A percentile compares a stretch with the other conserved stretches of the same genome.
Evolutionary conservation across 2,888 invertebrate genomes (phyloP).

Genomic region (Drosophila gaucha): DNA sequence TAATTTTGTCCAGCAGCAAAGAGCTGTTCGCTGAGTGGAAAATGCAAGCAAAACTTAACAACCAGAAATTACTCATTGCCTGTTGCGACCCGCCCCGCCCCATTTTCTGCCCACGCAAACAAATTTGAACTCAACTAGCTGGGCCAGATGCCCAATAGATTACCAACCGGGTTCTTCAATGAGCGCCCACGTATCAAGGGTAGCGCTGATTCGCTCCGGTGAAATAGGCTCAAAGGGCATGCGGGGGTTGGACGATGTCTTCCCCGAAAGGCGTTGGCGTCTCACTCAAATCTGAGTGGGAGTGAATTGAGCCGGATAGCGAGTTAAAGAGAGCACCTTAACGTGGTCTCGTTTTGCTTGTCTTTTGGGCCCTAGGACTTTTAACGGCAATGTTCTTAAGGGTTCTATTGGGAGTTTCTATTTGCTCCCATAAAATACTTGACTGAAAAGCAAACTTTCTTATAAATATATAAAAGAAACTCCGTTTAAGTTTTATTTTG

Average conservation of each 20-base stretch:
- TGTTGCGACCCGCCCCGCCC: conserved; percentile 28
- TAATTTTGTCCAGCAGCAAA: conserved; percentile 19
- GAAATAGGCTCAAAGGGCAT: conserved; percentile 24
- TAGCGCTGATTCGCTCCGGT: conserved; percentile 68
- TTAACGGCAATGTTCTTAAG: conserved; percentile 12
- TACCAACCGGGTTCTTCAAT: conserved; percentile 39
- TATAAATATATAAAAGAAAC: neutral
- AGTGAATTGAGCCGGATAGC: neutral
- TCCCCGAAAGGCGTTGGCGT: conserved; percentile 35
- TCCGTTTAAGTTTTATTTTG: neutral
- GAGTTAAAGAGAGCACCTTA: conserved; percentile 9
- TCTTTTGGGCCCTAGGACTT: conserved; percentile 3
- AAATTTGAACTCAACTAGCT: neutral
- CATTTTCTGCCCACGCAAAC: conserved; percentile 43
- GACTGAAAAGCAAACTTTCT: too few relatives aligned
- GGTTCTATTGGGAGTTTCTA: conserved; percentile 9
- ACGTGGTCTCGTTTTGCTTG: conserved; percentile 8
- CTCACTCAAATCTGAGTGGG: conserved; percentile 32
- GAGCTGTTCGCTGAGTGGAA: conserved; percentile 17
- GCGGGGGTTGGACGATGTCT: conserved; percentile 20
- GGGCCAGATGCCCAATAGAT: conserved; percentile 63
- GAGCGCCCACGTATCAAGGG: conserved; percentile 62
- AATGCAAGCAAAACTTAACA: conserved; percentile 3
- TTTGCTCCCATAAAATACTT: neutral
- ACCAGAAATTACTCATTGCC: conserved; percentile 26